Evolutionary conservation across 2,797 vertebrate species (phyloP).

Genomic region (Hirundo rustica): DNA sequence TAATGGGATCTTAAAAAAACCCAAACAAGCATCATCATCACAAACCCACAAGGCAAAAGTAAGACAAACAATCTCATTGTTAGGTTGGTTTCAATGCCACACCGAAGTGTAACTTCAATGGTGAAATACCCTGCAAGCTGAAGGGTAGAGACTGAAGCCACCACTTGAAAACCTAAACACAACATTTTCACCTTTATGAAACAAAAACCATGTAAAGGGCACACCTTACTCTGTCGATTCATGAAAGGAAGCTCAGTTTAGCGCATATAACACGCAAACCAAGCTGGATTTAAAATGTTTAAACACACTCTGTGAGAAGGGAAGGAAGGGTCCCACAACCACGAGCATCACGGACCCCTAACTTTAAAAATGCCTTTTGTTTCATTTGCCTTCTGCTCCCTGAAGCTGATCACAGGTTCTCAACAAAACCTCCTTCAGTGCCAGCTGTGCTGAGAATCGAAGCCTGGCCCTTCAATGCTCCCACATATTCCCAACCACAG

Average conservation of each 20-base stretch:
- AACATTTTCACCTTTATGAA: background rate
- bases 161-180: background rate
- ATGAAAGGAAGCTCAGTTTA: background rate
- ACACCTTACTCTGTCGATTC: background rate
- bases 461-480: background rate
- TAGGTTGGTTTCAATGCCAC: background rate
- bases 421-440: rapidly evolving
- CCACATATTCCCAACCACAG: background rate
- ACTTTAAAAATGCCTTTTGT: background rate
- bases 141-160: background rate
- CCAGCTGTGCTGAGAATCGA: background rate
- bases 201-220: background rate
- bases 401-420: background rate
- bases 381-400: background rate
- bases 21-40: background rate
- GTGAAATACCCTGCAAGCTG: background rate
- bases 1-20: background rate
- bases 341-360: background rate
- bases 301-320: background rate
- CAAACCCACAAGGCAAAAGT: background rate
- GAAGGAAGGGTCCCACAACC: background rate
- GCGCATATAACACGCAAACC: rapidly evolving
- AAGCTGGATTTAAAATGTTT: background rate
- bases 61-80: background rate
- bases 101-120: background rate